phyloP scores from a whole-genome alignment of 2,113 vertebrate genomes.

The Panthera tigris region DNA sequence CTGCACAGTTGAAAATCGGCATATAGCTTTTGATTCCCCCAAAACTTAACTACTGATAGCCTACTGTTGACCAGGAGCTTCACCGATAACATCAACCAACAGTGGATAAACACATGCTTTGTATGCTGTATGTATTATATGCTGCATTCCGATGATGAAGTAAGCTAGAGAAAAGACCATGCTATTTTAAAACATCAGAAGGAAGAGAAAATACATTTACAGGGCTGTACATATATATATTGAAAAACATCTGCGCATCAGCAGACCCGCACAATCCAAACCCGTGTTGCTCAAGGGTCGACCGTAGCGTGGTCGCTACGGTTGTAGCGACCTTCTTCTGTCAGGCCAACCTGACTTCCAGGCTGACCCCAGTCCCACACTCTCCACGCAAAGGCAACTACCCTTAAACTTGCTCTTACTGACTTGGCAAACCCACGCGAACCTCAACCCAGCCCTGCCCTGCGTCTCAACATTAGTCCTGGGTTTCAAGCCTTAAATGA shows the following conservation, averaged over 20 bases:
- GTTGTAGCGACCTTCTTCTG: background rate
- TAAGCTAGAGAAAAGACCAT: background rate
- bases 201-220: background rate
- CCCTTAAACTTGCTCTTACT: background rate
- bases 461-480: background rate
- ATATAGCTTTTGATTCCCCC: background rate
- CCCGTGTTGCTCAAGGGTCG: background rate
- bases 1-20: background rate
- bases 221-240: background rate
- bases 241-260: background rate
- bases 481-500: background rate
- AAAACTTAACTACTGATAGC: background rate
- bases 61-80: background rate
- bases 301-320: too few species aligned
- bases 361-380: background rate
- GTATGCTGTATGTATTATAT: background rate
- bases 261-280: background rate
- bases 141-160: background rate
- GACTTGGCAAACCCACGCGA: background rate
- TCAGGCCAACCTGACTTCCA: background rate
- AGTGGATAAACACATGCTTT: background rate
- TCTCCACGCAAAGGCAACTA: background rate
- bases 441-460: background rate
- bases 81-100: background rate
- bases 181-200: background rate